Evolutionary conservation across 1,140 invertebrate genomes (phyloP).

Genomic region (Stenopsyche tienmushanensis): DNA sequence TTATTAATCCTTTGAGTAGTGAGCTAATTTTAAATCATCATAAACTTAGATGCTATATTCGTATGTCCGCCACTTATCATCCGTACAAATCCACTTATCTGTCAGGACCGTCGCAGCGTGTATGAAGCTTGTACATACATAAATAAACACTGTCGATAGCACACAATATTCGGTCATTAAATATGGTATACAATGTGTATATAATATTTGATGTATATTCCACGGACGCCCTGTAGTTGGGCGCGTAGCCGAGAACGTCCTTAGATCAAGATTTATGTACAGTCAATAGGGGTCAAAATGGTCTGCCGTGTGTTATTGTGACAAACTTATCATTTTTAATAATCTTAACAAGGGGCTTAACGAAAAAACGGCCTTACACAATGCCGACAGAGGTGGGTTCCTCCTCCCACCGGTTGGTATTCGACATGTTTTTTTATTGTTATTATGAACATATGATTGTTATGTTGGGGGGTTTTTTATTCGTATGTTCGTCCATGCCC

Average conservation of each 20-base stretch:
- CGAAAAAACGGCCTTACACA: constrained; percentile 36
- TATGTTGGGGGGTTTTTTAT: background rate
- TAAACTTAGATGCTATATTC: no score
- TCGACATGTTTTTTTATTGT: constrained; percentile 26
- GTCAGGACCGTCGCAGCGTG: no score
- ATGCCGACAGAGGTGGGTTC: constrained; percentile 17
- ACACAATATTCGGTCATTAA: no score
- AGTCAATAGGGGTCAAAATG: constrained; percentile 40
- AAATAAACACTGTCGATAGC: no score
- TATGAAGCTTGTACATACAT: no score
- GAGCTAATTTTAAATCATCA: no score
- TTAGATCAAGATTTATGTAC: constrained; percentile 38
- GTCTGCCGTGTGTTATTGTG: constrained; percentile 40
- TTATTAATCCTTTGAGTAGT: no score
- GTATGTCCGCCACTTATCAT: no score
- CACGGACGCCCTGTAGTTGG: background rate
- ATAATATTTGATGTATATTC: background rate
- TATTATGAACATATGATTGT: constrained; percentile 22
- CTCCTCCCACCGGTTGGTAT: constrained; percentile 28
- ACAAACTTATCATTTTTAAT: constrained; percentile 43
- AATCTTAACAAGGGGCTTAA: constrained; percentile 41
- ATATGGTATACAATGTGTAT: constrained; percentile 4
- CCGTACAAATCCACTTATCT: no score
- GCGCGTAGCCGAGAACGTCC: constrained; percentile 19
- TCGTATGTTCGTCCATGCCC: background rate